Evolutionary conservation across 1,140 invertebrate genomes (phyloP), one percentile per base, ranked within the genome.

Genomic region (Archegozetes longisetosus): DNA sequence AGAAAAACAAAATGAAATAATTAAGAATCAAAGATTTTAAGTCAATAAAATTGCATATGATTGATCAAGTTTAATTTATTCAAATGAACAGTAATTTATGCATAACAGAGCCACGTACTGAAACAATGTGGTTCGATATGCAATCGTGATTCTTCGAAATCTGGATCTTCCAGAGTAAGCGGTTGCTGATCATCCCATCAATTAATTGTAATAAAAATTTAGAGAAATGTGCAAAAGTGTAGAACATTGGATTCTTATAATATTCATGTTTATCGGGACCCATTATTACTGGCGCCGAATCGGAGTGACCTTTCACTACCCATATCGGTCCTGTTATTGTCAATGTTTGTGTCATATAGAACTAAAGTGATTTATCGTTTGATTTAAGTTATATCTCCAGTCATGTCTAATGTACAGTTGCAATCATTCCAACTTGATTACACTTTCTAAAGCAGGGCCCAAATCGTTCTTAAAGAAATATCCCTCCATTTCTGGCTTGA

Each of bases 401-500:
- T 66, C 66, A 78, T 72, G 68, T 86, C 76, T n/a, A 92, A 70
- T 22, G 80, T 82, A 0, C 91, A 71, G 71, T 92, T 92, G 88
- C 88, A 92, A 69, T 92, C 88, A 2, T 85, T 75, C 85, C 86
- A 89, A 2, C 84, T 81, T 47, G 71, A 69, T 6, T 9, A 6
- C 32, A 14, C 3, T 17, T 23, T 56, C 32, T 14, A 61, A 26
- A 1, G 58, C 49, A 14, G 60, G 60, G 4, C 60, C 60, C 2
- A 61, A 27, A 40, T 57, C 55, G n/a, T 26, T 50, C 32, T 58
- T 58, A n/a, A 61, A 32, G 17, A 48, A 61, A 22, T 61, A 53
- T 53, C 55, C 14, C 40, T 29, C 25, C 23, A 50, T 58, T 22
- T n/a, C 46, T 1, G 55, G 26, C n/a, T 53, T 61, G 40, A 57